Base-by-base conservation (phyloP, 1,140 invertebrate genomes). In the Lerema accius region DNA sequence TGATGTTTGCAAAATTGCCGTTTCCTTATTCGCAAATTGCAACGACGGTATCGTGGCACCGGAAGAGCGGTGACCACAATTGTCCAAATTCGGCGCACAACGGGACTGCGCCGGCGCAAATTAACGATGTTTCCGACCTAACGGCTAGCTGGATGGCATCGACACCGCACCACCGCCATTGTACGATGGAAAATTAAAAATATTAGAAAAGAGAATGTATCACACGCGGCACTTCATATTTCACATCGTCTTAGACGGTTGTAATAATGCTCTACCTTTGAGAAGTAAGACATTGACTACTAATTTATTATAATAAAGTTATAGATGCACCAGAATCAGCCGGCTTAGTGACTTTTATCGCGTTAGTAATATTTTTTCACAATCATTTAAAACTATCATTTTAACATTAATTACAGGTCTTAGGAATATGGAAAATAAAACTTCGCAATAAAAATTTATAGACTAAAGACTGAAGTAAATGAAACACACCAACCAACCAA, bases 1-100 rank as follows among this genome's bases (percentile, higher is more conserved):
- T n/a, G n/a, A n/a, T n/a, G 3, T 45, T 15, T 32, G 23, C 46
- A 49, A 49, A 32, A 13, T 49, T 6, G 28, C 26, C 10, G 35
- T 7, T 32, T 32, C 23, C 6, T 26, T 45, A 26, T 45, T 58
- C 14, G 39, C 49, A 53, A 53, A 37, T 43, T 69, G 64, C 69
- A 74, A 65, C 67, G 66, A 63, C 45, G 42, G 42, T 62, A 42
- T 45, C 61, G 49, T 68, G 49, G 59, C 60, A 73, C 74, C 85
- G 85, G 86, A 89, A 89, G 84, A 88, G 76, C 85, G 79, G 71
- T 85, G 82, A 84, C 80, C 77, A 78, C 53, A 49, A 45, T 45
- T 60, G 50, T 72, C 67, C 73, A 69, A 85, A 84, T 85, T 86
- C 80, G 78, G 79, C 68, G 51, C 76, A 65, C 81, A 89, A 89